Percentiles rank a stretch among this genome's conserved stretches.
These are phyloP conservation scores for Spizaetus ornatus DNA, from an alignment of 2,113 vertebrate species.

Conservation along the genomic window DNA sequence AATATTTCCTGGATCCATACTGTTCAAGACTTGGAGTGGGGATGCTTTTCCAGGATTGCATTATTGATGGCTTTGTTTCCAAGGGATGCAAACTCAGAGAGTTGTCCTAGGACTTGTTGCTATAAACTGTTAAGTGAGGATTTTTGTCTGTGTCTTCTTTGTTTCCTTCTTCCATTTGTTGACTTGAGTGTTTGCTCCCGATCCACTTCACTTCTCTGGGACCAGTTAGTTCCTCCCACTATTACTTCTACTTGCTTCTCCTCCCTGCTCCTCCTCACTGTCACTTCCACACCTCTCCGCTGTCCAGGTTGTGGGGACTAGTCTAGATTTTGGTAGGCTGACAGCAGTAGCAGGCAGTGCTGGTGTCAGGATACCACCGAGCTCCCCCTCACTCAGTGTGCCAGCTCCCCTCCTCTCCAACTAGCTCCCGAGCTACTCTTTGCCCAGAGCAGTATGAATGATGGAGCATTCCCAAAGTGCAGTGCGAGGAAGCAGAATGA, in stretches of 20 bases:
- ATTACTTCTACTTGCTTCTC: background rate
- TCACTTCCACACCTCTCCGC: background rate
- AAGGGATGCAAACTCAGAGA: background rate
- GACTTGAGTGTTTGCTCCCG: background rate
- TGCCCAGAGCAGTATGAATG: background rate
- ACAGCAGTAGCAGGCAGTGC: background rate
- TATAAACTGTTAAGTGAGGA: background rate
- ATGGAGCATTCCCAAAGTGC: background rate
- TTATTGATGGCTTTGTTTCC: background rate
- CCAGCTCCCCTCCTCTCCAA: background rate
- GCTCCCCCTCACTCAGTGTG: background rate
- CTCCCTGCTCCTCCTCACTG: background rate
- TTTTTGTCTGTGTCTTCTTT: background rate
- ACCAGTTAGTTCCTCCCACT: background rate
- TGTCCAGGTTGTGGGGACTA: background rate
- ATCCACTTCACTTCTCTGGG: background rate
- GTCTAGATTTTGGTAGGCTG: background rate
- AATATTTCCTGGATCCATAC: conserved; percentile 64
- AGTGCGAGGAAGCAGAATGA: background rate
- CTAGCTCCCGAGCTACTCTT: background rate
- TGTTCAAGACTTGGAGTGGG: conserved; percentile 5
- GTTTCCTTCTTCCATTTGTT: background rate
- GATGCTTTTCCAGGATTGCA: conserved; percentile 35
- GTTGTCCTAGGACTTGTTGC: background rate
- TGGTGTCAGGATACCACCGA: background rate